Base-by-base conservation (phyloP, 2,113 vertebrate genomes). In the Acanthochromis polyacanthus region DNA sequence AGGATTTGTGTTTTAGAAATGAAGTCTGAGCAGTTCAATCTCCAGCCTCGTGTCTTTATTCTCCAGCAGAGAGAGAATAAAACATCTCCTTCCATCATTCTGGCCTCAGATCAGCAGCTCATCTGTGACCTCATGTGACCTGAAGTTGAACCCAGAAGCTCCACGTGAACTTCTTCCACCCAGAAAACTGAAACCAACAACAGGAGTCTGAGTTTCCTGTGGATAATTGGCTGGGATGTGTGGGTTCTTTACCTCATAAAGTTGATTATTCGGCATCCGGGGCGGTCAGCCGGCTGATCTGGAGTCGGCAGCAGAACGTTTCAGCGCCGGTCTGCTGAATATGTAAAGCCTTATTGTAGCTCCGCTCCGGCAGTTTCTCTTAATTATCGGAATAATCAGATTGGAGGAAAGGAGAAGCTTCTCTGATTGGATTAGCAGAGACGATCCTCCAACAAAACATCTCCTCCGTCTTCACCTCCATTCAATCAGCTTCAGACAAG, bases 311-410 rank as follows among this genome's bases (percentile, higher is more conserved):
- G 61, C 78, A 80, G 62, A 71, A 65, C 62, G 53, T 38, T 66
- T 68, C 75, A 38, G 80, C 32, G 60, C 73, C 68, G 68, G 71
- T 78, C 80, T 64, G 68, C 72, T 91, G 89, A 91, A 91, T 92
- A 92, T 93, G 90, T 93, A 93, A 92, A 93, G 84, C 84, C 75
- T 79, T 85, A 92, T 83, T 85, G 87, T 87, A 82, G 72, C 78
- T 58, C 43, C 57, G 71, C 87, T 86, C 85, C 69, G 89, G 78
- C 78, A 84, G 90, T 92, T 93, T 88, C 89, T 91, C 91, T 93
- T 93, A 91, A 94, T 95, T 90, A 89, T 92, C 85, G 76, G 68
- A 90, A 89, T 92, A 94, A 95, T 94, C 88, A 87, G 87, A 94
- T 93, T 86, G 82, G 82, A 81, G 83, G 79, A 79, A 86, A 81